Evolutionary conservation across 2,888 invertebrate species (phyloP).

Genomic region (Thera britannica): DNA sequence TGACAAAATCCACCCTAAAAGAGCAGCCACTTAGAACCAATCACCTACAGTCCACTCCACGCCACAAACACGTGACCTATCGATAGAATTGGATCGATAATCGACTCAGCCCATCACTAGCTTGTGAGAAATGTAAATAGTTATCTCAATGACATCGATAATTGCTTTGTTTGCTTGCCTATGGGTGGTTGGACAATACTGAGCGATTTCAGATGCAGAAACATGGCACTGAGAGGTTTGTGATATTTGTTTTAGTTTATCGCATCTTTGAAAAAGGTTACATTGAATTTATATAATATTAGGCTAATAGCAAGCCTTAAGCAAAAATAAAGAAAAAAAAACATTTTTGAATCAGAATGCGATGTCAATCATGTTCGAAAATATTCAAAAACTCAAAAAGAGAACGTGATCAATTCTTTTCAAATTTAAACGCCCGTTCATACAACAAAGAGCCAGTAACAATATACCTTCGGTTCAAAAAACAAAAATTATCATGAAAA

Average conservation of each 20-base stretch:
- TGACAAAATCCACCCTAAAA: slow-evolving; percentile 26
- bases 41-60: slow-evolving; percentile 38
- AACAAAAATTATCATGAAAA: slow-evolving; percentile 71
- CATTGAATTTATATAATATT: too few relatives aligned
- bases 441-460: slow-evolving; percentile 48
- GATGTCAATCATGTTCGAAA: slow-evolving; percentile 21
- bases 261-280: too few relatives aligned
- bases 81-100: slow-evolving; percentile 22
- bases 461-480: slow-evolving; percentile 44
- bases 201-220: slow-evolving; percentile 19
- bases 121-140: slow-evolving; percentile 37
- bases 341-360: slow-evolving; percentile 8
- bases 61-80: slow-evolving; percentile 34
- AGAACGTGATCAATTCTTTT: slow-evolving; percentile 32
- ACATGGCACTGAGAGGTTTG: slow-evolving; percentile 9
- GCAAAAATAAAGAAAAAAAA: not conserved
- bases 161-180: slow-evolving; percentile 25
- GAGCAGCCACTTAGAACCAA: slow-evolving; percentile 32
- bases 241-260: slow-evolving; percentile 8
- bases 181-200: slow-evolving; percentile 27
- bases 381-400: slow-evolving; percentile 12
- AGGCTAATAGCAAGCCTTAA: too few relatives aligned
- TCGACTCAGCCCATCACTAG: slow-evolving; percentile 35
- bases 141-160: slow-evolving; percentile 27
- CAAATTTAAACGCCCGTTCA: slow-evolving; percentile 37